These are phyloP conservation scores for Sternarchorhynchus goeldii DNA, from an alignment of 2,797 vertebrate species.

Conservation along the genomic window DNA sequence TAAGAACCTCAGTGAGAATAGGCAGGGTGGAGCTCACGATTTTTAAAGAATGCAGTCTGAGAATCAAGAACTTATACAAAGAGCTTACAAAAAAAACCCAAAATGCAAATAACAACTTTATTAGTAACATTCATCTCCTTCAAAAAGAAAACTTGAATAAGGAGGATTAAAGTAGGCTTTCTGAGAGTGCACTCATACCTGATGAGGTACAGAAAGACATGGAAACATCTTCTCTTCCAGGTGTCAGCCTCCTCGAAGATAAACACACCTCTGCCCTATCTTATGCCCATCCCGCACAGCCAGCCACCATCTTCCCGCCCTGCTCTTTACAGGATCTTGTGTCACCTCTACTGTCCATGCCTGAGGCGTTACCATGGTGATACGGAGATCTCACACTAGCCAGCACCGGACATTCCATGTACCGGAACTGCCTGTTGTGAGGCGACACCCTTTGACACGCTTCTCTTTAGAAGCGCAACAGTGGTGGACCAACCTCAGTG, in stretches of 20 bases:
- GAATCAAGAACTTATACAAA: no score
- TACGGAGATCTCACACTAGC: constrained; percentile 50
- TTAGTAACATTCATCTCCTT: no score
- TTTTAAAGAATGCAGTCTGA: background rate
- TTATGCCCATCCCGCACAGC: constrained; percentile 67
- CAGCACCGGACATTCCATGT: constrained; percentile 59
- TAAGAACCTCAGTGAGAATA: constrained; percentile 64
- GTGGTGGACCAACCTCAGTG: constrained; percentile 66
- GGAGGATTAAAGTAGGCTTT: background rate
- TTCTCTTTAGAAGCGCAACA: constrained; percentile 72
- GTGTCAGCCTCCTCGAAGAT: constrained; percentile 81
- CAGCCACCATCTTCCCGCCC: constrained; percentile 66
- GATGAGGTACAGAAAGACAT: background rate
- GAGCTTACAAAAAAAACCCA: no score
- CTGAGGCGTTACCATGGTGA: constrained; percentile 66
- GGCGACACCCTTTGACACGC: constrained; percentile 51
- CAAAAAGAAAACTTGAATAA: no score
- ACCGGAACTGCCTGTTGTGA: constrained; percentile 62
- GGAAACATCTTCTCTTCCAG: constrained; percentile 59
- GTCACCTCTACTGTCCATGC: constrained; percentile 61
- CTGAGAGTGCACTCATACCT: background rate
- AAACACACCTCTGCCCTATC: constrained; percentile 66
- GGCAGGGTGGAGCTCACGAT: background rate
- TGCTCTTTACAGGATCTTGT: constrained; percentile 62
- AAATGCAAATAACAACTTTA: no score